Conservation (phyloP, 1,140 invertebrate genomes). For the Drosophila trapezifrons region DNA sequence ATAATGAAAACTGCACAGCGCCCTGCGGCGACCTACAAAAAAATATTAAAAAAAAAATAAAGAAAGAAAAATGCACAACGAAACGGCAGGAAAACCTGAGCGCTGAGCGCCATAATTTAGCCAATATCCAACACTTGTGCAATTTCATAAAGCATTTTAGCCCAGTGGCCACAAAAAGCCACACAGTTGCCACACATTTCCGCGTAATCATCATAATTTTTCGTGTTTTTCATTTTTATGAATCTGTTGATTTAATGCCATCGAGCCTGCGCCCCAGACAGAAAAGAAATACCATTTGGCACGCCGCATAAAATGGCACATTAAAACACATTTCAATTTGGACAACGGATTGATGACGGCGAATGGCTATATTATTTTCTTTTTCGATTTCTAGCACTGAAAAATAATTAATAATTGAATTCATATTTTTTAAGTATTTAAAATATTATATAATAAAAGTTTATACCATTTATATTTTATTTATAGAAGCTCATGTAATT, state of each 20-base stretch:
- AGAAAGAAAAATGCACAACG: slow-evolving; percentile 5
- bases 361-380: slow-evolving; percentile 63
- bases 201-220: slow-evolving; percentile 80
- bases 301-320: slow-evolving; percentile 59
- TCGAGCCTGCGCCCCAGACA: slow-evolving; percentile 20
- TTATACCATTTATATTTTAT: no score
- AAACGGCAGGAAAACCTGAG: slow-evolving; percentile 24
- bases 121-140: slow-evolving; percentile 73
- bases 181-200: slow-evolving; percentile 78
- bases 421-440: no score
- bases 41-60: not conserved
- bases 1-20: slow-evolving; percentile 61
- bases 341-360: slow-evolving; percentile 48
- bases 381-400: slow-evolving; percentile 38
- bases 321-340: slow-evolving; percentile 79
- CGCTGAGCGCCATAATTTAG: slow-evolving; percentile 66
- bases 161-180: slow-evolving; percentile 63
- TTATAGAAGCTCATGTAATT: no score
- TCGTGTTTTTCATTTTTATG: slow-evolving; percentile 62
- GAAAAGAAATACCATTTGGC: slow-evolving; percentile 52
- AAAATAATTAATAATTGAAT: not conserved
- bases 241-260: slow-evolving; percentile 63
- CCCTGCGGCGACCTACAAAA: slow-evolving; percentile 57
- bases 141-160: slow-evolving; percentile 73
- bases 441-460: no score